phyloP scores from a whole-genome alignment of 2,888 invertebrate species.

The Stegophylla sp. region DNA sequence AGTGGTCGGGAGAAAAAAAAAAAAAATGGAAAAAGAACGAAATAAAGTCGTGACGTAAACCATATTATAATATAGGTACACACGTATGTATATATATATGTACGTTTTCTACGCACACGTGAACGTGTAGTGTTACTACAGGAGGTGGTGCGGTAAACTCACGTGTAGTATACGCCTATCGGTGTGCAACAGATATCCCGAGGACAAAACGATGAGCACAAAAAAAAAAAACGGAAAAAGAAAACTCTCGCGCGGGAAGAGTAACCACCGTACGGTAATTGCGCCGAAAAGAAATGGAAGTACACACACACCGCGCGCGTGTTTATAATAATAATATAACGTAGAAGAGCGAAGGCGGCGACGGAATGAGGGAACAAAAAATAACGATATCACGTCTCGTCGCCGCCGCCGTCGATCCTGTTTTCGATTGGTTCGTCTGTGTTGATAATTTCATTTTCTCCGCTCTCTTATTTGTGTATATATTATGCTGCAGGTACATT shows the following conservation, averaged over 20 bases:
- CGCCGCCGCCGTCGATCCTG: constrained; percentile 5
- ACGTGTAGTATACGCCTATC: background rate
- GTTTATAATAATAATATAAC: background rate
- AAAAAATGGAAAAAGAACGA: background rate
- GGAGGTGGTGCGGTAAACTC: background rate
- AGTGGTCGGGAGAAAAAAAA: background rate
- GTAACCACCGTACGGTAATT: background rate
- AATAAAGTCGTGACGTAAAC: constrained; percentile 39
- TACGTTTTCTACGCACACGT: background rate
- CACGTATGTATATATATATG: background rate
- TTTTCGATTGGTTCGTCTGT: constrained; percentile 62
- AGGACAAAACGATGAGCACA: constrained; percentile 2
- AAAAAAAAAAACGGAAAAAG: no score
- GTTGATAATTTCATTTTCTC: constrained; percentile 62
- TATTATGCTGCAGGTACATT: no score
- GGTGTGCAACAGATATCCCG: no score
- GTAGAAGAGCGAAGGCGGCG: background rate
- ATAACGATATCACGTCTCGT: constrained; percentile 39
- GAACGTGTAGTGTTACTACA: background rate
- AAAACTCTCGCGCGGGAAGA: background rate
- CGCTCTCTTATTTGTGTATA: no score
- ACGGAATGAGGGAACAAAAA: background rate
- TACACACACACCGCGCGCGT: background rate
- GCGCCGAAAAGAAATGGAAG: constrained; percentile 27
- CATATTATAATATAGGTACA: background rate